Conservation (phyloP, 2,113 vertebrate genomes). For the Mirounga angustirostris region DNA sequence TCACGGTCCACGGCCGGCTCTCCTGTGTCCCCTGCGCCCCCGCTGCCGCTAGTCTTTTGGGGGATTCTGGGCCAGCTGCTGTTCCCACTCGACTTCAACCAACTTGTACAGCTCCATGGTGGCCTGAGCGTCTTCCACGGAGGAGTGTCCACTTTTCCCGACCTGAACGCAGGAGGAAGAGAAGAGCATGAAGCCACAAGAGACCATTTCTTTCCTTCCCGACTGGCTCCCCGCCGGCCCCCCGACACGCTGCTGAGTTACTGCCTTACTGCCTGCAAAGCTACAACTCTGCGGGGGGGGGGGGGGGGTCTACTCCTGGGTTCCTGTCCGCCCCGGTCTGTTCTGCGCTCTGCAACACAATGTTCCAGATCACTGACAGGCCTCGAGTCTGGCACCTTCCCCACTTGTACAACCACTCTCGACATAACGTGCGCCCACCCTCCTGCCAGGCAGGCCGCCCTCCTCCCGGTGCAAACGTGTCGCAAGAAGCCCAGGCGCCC, state of each 20-base stretch:
- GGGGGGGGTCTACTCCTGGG: not conserved
- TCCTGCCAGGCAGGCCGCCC: not conserved
- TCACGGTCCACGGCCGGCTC: not conserved
- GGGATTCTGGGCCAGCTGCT: slow-evolving; percentile 81
- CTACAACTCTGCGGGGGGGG: not conserved
- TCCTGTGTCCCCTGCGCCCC: not conserved
- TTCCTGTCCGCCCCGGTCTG: not conserved
- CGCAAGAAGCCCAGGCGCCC: not conserved
- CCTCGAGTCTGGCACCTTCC: not conserved
- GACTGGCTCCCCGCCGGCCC: too few relatives aligned
- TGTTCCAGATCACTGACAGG: not conserved
- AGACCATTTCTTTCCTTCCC: not conserved
- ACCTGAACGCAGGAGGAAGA: slow-evolving; percentile 83
- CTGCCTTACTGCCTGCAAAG: not conserved
- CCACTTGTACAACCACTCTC: not conserved
- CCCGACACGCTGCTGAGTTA: not conserved
- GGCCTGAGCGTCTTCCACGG: slow-evolving; percentile 95
- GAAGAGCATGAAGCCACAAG: not conserved
- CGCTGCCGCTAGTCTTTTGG: slow-evolving; percentile 52
- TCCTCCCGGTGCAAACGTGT: not conserved
- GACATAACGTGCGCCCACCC: too few relatives aligned
- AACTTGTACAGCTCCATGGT: slow-evolving; percentile 96
- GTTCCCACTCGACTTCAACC: slow-evolving; percentile 94
- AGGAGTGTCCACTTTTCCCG: slow-evolving; percentile 93
- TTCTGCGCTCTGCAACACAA: not conserved